Conservation (phyloP, 2,797 vertebrate species). For the Galaxias olidus region DNA sequence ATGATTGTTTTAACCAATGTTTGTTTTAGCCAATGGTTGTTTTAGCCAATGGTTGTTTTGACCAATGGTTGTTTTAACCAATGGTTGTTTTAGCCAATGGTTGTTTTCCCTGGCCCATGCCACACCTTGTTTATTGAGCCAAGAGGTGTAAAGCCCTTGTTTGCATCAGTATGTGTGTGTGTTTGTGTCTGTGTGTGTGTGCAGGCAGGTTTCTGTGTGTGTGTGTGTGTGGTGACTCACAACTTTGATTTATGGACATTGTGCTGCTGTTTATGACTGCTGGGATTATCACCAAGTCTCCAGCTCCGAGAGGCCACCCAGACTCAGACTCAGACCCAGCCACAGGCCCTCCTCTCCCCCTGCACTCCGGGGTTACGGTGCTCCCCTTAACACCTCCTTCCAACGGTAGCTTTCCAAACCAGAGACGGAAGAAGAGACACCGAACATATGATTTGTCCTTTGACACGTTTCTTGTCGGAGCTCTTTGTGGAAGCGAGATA, state of each 20-base stretch:
- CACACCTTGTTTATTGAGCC: constrained; percentile 11
- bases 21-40: background rate
- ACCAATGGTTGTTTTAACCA: background rate
- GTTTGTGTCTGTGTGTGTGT: constrained; percentile 16
- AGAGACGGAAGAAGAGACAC: no score
- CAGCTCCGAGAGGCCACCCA: no score
- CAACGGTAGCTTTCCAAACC: no score
- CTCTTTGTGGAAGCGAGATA: no score
- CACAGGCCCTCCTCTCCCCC: background rate
- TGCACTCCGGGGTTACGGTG: background rate
- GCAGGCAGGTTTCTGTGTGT: no score
- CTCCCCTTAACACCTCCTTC: no score
- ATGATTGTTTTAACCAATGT: background rate
- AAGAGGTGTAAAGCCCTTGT: constrained; percentile 13
- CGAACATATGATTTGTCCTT: no score
- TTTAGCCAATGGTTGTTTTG: background rate
- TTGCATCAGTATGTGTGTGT: constrained; percentile 20
- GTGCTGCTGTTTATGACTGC: constrained; percentile 72
- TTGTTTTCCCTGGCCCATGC: constrained; percentile 7
- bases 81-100: background rate
- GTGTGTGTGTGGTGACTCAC: constrained; percentile 42
- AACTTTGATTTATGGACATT: constrained; percentile 51
- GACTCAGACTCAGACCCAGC: no score
- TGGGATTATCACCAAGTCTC: constrained; percentile 64
- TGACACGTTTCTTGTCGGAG: no score